Percentiles rank a stretch among this genome's conserved stretches.
Evolutionary conservation across 2,888 invertebrate species (phyloP).

Genomic region (Lasioglossum leucozonium): DNA sequence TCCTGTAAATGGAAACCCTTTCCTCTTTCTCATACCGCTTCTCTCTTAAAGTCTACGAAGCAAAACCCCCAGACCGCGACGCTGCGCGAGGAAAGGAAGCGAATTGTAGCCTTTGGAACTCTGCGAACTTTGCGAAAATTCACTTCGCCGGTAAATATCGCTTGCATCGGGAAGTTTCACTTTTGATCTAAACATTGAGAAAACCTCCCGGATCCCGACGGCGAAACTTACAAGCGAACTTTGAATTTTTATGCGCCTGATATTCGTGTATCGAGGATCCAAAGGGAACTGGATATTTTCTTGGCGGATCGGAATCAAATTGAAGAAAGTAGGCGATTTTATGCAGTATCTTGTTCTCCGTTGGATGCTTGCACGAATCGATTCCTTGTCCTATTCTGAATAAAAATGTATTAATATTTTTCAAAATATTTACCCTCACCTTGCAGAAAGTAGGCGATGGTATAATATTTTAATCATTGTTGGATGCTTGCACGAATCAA

Average conservation of each 20-base stretch:
- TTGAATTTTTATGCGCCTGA: background rate
- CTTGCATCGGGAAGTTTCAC: background rate
- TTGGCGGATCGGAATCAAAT: too few relatives aligned
- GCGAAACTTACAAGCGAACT: background rate
- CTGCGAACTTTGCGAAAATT: background rate
- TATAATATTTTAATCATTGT: too few relatives aligned
- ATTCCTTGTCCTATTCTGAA: too few relatives aligned
- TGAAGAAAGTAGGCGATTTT: too few relatives aligned
- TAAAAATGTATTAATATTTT: too few relatives aligned
- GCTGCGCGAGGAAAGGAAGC: background rate
- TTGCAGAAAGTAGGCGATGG: too few relatives aligned
- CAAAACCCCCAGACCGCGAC: background rate
- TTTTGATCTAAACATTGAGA: background rate
- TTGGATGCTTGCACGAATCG: too few relatives aligned
- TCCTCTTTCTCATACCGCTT: background rate
- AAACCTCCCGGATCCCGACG: background rate
- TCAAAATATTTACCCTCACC: too few relatives aligned
- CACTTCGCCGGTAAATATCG: background rate
- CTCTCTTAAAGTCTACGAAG: background rate
- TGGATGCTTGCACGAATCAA: too few relatives aligned
- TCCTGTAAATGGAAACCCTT: background rate
- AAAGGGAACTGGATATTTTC: too few relatives aligned
- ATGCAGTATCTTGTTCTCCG: too few relatives aligned
- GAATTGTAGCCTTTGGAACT: background rate
- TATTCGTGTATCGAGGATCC: too few relatives aligned